phyloP scores from a whole-genome alignment of 2,113 vertebrate genomes.

The Nicator chloris region DNA sequence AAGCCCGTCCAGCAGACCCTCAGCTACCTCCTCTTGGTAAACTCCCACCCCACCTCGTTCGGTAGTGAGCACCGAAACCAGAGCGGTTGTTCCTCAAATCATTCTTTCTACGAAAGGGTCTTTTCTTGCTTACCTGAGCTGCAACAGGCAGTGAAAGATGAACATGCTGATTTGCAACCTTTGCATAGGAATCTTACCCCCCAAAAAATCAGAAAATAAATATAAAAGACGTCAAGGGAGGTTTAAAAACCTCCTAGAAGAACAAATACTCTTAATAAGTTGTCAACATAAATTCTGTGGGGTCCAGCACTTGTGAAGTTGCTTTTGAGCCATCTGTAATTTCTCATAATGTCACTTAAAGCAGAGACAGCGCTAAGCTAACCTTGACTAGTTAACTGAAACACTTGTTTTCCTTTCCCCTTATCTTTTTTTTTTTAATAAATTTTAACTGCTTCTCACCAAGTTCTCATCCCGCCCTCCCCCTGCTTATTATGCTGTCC shows the following conservation, averaged over 20 bases:
- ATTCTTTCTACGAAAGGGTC: neutral
- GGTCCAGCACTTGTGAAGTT: neutral
- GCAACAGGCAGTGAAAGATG: neutral
- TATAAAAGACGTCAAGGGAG: neutral
- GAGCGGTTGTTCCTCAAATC: neutral
- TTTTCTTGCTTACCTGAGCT: neutral
- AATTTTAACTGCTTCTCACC: slow-evolving; percentile 11
- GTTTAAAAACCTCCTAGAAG: neutral
- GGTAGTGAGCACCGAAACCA: neutral
- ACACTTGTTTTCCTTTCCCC: neutral
- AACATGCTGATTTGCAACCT: neutral
- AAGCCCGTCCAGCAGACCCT: neutral
- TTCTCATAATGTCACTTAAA: neutral
- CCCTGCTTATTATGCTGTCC: slow-evolving; percentile 12
- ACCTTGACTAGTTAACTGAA: neutral
- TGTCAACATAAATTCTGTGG: slow-evolving; percentile 4
- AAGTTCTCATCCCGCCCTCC: neutral
- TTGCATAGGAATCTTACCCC: neutral
- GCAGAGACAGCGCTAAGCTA: neutral
- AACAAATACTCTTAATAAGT: neutral
- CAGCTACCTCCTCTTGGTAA: neutral
- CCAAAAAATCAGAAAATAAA: neutral
- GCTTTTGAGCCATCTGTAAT: neutral
- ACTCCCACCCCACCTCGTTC: neutral
- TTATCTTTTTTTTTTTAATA: neutral